phyloP scores from a whole-genome alignment of 2,113 vertebrate genomes.

The Channa argus region DNA sequence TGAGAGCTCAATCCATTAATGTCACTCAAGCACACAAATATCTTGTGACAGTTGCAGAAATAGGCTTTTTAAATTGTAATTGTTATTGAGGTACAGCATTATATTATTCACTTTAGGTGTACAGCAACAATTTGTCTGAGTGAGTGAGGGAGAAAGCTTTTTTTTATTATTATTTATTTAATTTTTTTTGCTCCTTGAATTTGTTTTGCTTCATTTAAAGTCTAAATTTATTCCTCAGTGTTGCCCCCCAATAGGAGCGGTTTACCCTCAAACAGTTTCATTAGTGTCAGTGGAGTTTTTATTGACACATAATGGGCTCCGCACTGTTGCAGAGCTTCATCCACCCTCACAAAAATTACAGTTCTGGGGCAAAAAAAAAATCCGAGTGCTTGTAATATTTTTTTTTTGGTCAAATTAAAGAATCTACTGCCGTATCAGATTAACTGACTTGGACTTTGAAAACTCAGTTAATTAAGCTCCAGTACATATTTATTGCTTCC shows the following conservation, averaged over 20 bases:
- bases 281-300: conserved; percentile 34
- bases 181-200: background rate
- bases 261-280: conserved; percentile 43
- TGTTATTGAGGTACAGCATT: conserved; percentile 40
- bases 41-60: conserved; percentile 48
- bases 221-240: conserved; percentile 19
- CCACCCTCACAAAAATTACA: conserved; percentile 26
- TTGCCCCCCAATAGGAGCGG: background rate
- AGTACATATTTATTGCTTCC: conserved; percentile 59
- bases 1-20: conserved; percentile 62
- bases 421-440: conserved; percentile 10
- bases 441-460: conserved; percentile 3
- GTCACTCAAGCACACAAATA: conserved; percentile 53
- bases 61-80: conserved; percentile 56
- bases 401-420: conserved; percentile 27
- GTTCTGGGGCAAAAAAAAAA: conserved; percentile 21
- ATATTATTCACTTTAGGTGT: conserved; percentile 31
- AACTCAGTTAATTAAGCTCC: conserved; percentile 17
- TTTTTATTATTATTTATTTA: background rate
- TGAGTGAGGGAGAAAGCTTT: background rate
- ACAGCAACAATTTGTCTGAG: conserved; percentile 27
- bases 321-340: background rate
- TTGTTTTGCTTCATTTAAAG: conserved; percentile 43
- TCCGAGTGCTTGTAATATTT: background rate
- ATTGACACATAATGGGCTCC: conserved; percentile 20